A percentile compares a stretch with the other conserved stretches of the same genome.
phyloP scores from a whole-genome alignment of 2,888 invertebrate species.

The Tetranychus piercei region DNA sequence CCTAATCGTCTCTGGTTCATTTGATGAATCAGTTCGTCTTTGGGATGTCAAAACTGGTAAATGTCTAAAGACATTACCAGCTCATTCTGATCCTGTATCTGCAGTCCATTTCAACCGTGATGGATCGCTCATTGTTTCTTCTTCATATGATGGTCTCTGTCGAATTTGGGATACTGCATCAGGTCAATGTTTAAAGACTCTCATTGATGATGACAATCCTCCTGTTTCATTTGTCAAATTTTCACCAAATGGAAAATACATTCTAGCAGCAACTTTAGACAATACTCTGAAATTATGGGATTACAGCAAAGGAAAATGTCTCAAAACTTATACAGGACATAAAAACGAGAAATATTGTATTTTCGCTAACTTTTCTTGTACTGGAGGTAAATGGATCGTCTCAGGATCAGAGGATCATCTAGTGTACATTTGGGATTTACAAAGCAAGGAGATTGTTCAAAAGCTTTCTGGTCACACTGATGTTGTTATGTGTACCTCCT shows the following conservation, averaged over 20 bases:
- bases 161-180: constrained; percentile 10
- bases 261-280: constrained; percentile 90
- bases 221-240: constrained; percentile 99
- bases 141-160: constrained; percentile 96
- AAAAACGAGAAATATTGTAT: constrained; percentile 99
- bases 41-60: constrained; percentile 97
- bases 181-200: constrained; percentile 93
- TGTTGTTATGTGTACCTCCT: constrained; percentile 88
- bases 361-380: constrained; percentile 98
- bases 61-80: constrained; percentile 91
- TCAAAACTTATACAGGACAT: constrained; percentile 95
- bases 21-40: constrained; percentile 95
- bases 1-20: constrained; percentile 95
- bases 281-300: constrained; percentile 98
- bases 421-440: constrained; percentile 98
- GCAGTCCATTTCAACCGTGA: constrained; percentile 97
- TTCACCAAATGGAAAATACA: constrained; percentile 98
- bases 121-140: constrained; percentile 92
- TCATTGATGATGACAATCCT: constrained; percentile 98
- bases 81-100: constrained; percentile 97
- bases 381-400: constrained; percentile 99
- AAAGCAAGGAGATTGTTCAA: constrained; percentile 97
- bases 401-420: constrained; percentile 98
- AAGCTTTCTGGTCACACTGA: constrained; percentile 85
- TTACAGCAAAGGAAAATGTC: constrained; percentile 90